Conservation (phyloP, 2,113 vertebrate species). For the Raja brachyura region DNA sequence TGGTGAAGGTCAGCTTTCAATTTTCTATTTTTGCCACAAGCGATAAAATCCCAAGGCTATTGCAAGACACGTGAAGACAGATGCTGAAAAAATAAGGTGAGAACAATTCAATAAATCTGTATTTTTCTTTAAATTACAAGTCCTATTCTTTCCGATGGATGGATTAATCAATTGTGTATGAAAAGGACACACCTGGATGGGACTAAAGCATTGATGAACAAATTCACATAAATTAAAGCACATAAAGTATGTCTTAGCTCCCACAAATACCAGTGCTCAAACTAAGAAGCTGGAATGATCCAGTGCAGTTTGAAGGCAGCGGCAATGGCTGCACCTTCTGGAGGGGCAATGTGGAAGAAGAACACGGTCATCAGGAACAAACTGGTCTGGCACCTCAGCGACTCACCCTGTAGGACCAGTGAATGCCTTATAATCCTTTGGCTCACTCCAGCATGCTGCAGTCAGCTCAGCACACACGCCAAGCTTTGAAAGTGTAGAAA, state of each 20-base stretch:
- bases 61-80: conserved; percentile 81
- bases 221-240: not conserved
- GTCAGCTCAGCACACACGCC: no score
- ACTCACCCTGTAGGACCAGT: no score
- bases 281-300: not conserved
- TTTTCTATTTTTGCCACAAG: conserved; percentile 68
- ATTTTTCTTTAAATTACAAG: not conserved
- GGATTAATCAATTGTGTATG: not conserved
- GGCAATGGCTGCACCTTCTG: no score
- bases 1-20: conserved; percentile 22
- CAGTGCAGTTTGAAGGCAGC: no score
- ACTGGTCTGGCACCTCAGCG: no score
- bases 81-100: conserved; percentile 56
- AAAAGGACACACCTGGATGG: not conserved
- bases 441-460: no score
- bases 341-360: no score
- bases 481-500: no score
- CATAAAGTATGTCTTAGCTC: not conserved
- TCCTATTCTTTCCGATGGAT: not conserved
- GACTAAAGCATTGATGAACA: not conserved
- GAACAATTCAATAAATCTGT: not conserved
- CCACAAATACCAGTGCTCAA: not conserved
- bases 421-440: no score
- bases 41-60: conserved; percentile 82
- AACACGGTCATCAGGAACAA: no score